Evolutionary conservation across 2,888 invertebrate species (phyloP), one percentile per base, ranked within the genome.

Genomic region (Dichetophora obliterata): DNA sequence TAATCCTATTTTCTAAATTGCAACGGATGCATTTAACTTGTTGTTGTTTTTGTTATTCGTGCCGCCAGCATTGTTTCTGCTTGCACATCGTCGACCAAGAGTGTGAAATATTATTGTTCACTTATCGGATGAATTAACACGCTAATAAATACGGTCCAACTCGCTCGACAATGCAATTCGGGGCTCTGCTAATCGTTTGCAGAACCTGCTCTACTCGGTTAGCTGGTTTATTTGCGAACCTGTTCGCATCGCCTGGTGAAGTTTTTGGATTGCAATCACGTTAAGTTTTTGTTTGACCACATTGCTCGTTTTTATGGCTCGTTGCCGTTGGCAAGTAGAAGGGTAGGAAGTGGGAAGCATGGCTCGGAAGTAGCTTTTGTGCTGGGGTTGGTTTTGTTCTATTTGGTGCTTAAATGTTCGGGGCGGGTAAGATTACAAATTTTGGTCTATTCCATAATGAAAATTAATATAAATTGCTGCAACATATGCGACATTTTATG

Each of bases 81-180:
- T 63, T 16, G 63, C 73, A 48, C 52, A 31, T 19, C 50, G 48
- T 59, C 59, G 22, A 43, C 43, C 70, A 37, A 61, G 59, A 80
- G 81, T 81, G 82, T 81, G 81, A 76, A 83, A 83, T 85, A 86
- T 87, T 87, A 86, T 84, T 88, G 86, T 83, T 82, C 85, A 86
- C 84, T 87, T 88, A 87, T 84, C 86, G 85, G 83, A 82, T 86
- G 86, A 86, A 87, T 86, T 86, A 85, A 83, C 86, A 85, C 84
- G 82, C 76, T 81, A 80, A 80, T 74, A 80, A 80, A 75, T 68
- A 75, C 63, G 6, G 22, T 50, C 24, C 57, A 24, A n/a, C 59
- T 9, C 59, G 22, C 6, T 14, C 8, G 34, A 50, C 22, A 57
- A 34, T 37, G 6, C 24, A 22, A 59, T 11, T 31, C 71, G 22